phyloP scores from a whole-genome alignment of 2,797 vertebrate species.

The Pygocentrus nattereri region DNA sequence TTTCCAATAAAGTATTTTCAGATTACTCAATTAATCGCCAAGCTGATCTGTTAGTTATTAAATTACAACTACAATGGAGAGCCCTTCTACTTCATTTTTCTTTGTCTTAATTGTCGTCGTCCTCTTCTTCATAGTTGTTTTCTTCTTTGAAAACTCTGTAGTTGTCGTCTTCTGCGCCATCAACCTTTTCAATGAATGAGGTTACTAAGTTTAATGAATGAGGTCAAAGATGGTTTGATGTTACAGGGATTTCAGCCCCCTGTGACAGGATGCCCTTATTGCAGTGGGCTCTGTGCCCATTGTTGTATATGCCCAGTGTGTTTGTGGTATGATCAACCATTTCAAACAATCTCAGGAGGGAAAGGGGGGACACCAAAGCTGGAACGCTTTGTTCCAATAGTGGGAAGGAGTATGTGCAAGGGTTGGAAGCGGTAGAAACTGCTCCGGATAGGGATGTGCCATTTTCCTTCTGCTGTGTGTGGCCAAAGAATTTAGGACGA shows the following conservation, averaged over 20 bases:
- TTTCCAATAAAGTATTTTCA: background rate
- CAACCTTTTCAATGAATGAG: background rate
- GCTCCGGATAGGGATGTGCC: slow-evolving; percentile 24
- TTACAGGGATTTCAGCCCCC: background rate
- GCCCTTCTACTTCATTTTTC: too few relatives aligned
- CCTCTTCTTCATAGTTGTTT: too few relatives aligned
- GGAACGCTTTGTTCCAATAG: slow-evolving; percentile 22
- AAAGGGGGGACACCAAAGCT: background rate
- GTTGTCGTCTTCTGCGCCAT: too few relatives aligned
- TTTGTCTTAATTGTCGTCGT: too few relatives aligned
- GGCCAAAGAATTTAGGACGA: slow-evolving; percentile 53
- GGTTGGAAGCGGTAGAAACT: slow-evolving; percentile 33
- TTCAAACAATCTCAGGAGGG: background rate
- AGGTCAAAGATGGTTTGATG: background rate
- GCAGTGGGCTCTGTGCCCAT: background rate
- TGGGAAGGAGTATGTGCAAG: slow-evolving; percentile 12
- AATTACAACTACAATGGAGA: too few relatives aligned
- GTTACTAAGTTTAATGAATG: background rate
- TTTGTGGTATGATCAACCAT: background rate
- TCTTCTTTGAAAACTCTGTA: too few relatives aligned
- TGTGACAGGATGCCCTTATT: background rate
- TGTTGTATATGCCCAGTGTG: background rate
- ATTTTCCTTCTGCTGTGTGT: slow-evolving; percentile 11
- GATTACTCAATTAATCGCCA: background rate
- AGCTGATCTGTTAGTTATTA: too few relatives aligned